A percentile compares a stretch with the other conserved stretches of the same genome.
phyloP scores from a whole-genome alignment of 2,888 invertebrate species.

The Drosophila rellima region DNA sequence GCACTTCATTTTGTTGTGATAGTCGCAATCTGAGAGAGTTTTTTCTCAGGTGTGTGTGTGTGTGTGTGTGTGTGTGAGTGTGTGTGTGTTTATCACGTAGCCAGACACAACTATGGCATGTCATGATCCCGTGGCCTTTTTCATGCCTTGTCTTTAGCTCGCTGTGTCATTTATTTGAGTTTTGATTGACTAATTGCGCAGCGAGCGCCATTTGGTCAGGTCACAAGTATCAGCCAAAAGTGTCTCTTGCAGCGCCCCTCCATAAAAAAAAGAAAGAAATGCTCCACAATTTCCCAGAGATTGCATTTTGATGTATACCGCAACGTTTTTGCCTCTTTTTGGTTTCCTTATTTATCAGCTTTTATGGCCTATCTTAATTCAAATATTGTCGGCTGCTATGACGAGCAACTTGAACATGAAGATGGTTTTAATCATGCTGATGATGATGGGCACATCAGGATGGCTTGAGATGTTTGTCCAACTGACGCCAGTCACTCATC shows the following conservation, averaged over 20 bases:
- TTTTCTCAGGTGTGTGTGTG: background rate
- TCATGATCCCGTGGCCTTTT: slow-evolving; percentile 76
- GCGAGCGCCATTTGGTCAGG: slow-evolving; percentile 57
- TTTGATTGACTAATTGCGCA: slow-evolving; percentile 83
- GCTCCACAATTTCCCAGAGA: background rate
- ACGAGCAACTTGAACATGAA: slow-evolving; percentile 33
- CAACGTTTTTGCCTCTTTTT: slow-evolving; percentile 23
- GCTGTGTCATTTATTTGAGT: slow-evolving; percentile 68
- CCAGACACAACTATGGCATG: slow-evolving; percentile 55
- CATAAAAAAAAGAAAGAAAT: background rate
- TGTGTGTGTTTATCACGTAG: slow-evolving; percentile 65
- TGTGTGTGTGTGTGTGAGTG: slow-evolving; percentile 18
- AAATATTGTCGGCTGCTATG: slow-evolving; percentile 74
- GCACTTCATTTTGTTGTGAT: slow-evolving; percentile 52
- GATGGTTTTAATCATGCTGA: slow-evolving; percentile 13
- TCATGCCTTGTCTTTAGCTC: slow-evolving; percentile 62
- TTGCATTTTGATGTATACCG: slow-evolving; percentile 57
- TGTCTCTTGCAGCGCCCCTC: slow-evolving; percentile 32
- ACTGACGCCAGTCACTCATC: slow-evolving; percentile 70
- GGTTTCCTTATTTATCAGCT: slow-evolving; percentile 7
- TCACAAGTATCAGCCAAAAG: slow-evolving; percentile 26
- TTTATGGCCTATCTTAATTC: slow-evolving; percentile 78
- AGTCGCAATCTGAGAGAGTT: slow-evolving; percentile 24
- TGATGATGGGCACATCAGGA: slow-evolving; percentile 27
- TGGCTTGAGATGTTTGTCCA: slow-evolving; percentile 56